Conservation (phyloP, 2,113 vertebrate species). For the Trochalopteron elliotii region DNA sequence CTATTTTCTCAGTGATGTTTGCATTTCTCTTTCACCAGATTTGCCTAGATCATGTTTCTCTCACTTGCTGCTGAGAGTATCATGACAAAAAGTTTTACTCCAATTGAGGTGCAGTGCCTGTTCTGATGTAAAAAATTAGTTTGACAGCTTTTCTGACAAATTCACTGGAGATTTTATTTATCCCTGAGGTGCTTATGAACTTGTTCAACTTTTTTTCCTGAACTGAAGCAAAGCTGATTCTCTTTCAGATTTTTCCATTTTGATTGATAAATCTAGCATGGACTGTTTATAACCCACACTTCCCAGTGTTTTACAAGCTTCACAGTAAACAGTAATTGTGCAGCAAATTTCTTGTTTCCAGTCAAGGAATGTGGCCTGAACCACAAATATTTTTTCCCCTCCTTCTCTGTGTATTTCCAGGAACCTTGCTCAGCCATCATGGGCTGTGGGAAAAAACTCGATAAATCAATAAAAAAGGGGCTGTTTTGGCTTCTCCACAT, state of each 20-base stretch:
- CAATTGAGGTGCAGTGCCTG: neutral
- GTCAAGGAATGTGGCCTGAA: neutral
- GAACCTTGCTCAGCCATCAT: slow-evolving; percentile 91
- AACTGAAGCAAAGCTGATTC: neutral
- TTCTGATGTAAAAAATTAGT: neutral
- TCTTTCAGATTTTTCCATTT: neutral
- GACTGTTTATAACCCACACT: neutral
- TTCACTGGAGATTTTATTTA: neutral
- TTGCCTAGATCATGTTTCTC: neutral
- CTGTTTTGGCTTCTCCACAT: slow-evolving; percentile 90
- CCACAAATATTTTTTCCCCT: neutral
- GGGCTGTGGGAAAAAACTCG: slow-evolving; percentile 89
- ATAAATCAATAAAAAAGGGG: slow-evolving; percentile 94
- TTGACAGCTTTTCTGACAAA: neutral
- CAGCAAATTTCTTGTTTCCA: neutral
- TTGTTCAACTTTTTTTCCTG: neutral
- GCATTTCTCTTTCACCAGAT: neutral
- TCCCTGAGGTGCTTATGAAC: neutral
- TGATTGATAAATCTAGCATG: neutral
- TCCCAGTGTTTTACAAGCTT: neutral
- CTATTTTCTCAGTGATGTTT: neutral
- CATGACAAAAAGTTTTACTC: neutral
- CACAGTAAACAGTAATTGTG: neutral
- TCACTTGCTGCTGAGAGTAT: neutral
- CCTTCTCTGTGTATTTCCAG: slow-evolving; percentile 50